These are phyloP conservation scores for Epinephelus lanceolatus DNA, from an alignment of 2,113 vertebrate species.

Conservation along the genomic window DNA sequence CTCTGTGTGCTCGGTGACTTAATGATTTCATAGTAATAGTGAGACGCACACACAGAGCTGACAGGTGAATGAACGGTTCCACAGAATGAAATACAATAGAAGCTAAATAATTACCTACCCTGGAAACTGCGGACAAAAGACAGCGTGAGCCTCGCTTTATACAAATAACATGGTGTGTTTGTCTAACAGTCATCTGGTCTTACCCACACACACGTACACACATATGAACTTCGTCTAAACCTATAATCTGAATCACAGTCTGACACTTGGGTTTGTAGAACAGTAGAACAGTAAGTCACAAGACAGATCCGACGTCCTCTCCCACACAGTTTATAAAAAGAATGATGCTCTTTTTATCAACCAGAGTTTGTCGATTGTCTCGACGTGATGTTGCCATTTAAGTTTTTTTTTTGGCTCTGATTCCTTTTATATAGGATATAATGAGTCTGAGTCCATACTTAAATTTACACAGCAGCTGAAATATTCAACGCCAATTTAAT, in stretches of 20 bases:
- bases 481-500: too few species aligned
- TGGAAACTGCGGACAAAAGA: constrained; percentile 59
- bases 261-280: neutral
- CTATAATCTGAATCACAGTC: neutral
- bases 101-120: constrained; percentile 45
- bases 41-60: constrained; percentile 19
- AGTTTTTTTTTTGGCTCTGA: too few species aligned
- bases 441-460: too few species aligned
- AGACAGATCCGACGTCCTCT: neutral
- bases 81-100: constrained; percentile 59
- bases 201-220: neutral
- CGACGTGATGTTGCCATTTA: too few species aligned
- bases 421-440: too few species aligned
- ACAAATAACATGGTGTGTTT: constrained; percentile 56
- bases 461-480: too few species aligned
- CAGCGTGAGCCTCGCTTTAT: constrained; percentile 5
- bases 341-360: neutral
- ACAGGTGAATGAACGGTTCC: constrained; percentile 51
- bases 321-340: accelerated
- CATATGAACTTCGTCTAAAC: neutral
- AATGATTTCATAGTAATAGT: constrained; percentile 14
- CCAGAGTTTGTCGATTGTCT: neutral
- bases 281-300: too few species aligned
- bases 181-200: constrained; percentile 23
- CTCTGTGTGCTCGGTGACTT: neutral